Base-by-base conservation (phyloP, 2,113 vertebrate genomes). In the Hirundichthys speculiger region DNA sequence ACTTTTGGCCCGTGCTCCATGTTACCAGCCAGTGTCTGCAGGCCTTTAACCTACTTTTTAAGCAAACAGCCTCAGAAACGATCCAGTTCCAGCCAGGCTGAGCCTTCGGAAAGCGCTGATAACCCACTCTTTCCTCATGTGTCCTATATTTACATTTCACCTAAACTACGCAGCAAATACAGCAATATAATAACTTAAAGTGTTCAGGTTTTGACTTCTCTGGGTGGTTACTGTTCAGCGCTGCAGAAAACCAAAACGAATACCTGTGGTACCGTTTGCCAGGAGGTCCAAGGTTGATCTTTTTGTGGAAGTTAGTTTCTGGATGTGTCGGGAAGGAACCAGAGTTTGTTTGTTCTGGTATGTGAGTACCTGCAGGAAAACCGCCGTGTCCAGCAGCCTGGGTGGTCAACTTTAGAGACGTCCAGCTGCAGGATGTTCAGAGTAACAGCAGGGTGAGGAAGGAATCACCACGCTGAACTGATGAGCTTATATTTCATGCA, bases 201-300 rank as follows among this genome's bases (percentile, higher is more conserved):
- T 54, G 57, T 65, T 15, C 48, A 14, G 53, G 58, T 71, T 86
- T 50, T 61, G 48, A 14, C 19, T 62, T 21, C 25, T 65, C 56
- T 19, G 3, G 64, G 43, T 68, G 60, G 16, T 49, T 62, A 43
- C 45, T 64, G 18, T 5, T 34, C 51, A 30, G 43, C 42, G 34
- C 49, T 54, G 73, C 69, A 75, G 13, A 79, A 77, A 72, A 13
- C 13, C 27, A n/a, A 70, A 76, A 64, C 8, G 59, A 66, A 15
- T 18, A 57, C 54, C 58, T 0, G 30, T 54, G 81, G 83, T 78
- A 21, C 13, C 47, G 50, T 90, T 85, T 65, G 58, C 42, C 67
- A 64, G 52, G 52, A 58, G 65, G 54, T 34, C 7, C 30, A 9
- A 54, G 54, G 83, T 83, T 59, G 69, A 77, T 77, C 34, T 79